phyloP scores from a whole-genome alignment of 2,888 invertebrate genomes.

The Zeuzera pyrina region DNA sequence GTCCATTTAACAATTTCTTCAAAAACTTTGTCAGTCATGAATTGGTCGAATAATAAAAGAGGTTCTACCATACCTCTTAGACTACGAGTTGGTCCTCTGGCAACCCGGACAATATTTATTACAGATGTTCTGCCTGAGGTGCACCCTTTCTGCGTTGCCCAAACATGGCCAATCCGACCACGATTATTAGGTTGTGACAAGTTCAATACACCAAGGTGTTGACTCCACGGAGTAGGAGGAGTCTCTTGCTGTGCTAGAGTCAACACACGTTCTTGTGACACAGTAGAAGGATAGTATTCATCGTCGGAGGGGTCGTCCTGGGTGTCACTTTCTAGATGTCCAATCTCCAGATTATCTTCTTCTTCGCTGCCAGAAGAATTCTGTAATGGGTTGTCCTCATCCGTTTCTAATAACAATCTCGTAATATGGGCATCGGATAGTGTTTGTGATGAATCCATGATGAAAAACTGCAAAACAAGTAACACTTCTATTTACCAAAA shows the following conservation, averaged over 20 bases:
- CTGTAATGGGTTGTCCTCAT: conserved; percentile 15
- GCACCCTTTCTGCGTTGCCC: conserved; percentile 14
- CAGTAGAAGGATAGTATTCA: conserved; percentile 7
- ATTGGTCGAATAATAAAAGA: conserved; percentile 10
- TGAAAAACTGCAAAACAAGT: too few relatives aligned
- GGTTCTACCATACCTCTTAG: conserved; percentile 6
- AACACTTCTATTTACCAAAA: too few relatives aligned
- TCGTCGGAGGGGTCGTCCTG: conserved; percentile 16
- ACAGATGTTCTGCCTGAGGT: conserved; percentile 12
- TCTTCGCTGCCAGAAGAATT: conserved; percentile 17
- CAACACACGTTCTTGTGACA: too few relatives aligned
- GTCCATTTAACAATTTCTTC: conserved; percentile 9
- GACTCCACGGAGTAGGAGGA: too few relatives aligned
- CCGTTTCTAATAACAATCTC: too few relatives aligned
- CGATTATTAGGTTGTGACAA: conserved; percentile 14
- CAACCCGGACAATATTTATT: conserved; percentile 12
- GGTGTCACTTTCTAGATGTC: conserved; percentile 16
- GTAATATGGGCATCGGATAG: too few relatives aligned
- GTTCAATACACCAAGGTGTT: too few relatives aligned
- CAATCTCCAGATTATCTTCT: conserved; percentile 17
- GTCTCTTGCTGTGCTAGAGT: too few relatives aligned
- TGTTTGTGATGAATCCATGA: too few relatives aligned
- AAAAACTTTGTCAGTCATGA: conserved; percentile 6
- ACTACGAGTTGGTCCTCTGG: conserved; percentile 13
- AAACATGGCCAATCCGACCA: conserved; percentile 12